Evolutionary conservation across 2,888 invertebrate species (phyloP).

Genomic region (Syrista parreyssii): DNA sequence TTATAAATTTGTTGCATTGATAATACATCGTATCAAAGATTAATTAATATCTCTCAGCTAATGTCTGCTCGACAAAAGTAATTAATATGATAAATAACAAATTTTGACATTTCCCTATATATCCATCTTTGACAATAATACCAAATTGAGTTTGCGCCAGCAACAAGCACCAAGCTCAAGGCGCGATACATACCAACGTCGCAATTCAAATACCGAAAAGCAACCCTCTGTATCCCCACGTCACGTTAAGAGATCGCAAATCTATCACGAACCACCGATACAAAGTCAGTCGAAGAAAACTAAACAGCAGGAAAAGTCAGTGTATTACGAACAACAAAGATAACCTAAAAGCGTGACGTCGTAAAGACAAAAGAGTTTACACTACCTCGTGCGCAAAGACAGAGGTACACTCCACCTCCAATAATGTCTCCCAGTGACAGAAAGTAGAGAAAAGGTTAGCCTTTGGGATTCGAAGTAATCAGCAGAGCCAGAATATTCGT

Average conservation of each 20-base stretch:
- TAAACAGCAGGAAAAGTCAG: not conserved
- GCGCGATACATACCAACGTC: too few relatives aligned
- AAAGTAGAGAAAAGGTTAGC: not conserved
- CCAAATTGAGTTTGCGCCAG: too few relatives aligned
- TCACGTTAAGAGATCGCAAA: not conserved
- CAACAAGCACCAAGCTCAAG: too few relatives aligned
- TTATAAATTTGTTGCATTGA: too few relatives aligned
- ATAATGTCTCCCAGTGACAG: not conserved
- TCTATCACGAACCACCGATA: not conserved
- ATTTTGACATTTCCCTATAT: too few relatives aligned
- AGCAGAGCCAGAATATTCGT: constrained; percentile 7
- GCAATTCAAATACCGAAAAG: not conserved
- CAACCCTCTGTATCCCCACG: not conserved
- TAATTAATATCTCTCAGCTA: too few relatives aligned
- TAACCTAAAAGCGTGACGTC: not conserved
- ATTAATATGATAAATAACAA: too few relatives aligned
- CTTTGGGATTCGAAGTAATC: constrained; percentile 2
- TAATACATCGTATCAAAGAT: too few relatives aligned
- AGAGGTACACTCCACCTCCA: not conserved
- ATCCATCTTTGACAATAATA: too few relatives aligned
- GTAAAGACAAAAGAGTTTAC: not conserved
- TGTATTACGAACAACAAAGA: not conserved
- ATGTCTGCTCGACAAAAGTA: too few relatives aligned
- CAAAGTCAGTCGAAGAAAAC: not conserved
- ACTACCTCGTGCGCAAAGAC: not conserved